Conservation (phyloP, 2,797 vertebrate genomes). For the Phrynocephalus guinanensis region DNA sequence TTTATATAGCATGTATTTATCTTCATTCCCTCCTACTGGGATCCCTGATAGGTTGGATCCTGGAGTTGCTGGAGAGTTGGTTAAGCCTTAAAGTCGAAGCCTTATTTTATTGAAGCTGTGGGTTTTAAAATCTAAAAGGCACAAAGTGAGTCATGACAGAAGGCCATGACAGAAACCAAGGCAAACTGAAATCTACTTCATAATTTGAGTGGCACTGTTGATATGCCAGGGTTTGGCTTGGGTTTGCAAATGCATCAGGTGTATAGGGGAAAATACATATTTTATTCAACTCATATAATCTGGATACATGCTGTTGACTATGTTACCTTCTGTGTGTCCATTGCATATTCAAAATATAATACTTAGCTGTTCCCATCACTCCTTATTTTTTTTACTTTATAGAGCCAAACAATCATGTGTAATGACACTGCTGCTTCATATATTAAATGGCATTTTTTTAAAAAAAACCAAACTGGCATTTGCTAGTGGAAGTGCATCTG, state of each 20-base stretch:
- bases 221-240: neutral
- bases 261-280: neutral
- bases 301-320: neutral
- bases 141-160: neutral
- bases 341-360: neutral
- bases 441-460: neutral
- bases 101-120: neutral
- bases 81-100: neutral
- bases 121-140: neutral
- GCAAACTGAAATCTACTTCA: neutral
- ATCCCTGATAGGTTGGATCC: neutral
- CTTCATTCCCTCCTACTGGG: neutral
- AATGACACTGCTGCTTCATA: neutral
- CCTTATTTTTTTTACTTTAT: neutral
- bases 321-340: neutral
- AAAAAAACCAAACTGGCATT: neutral
- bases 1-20: neutral
- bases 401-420: neutral
- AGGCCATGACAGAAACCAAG: neutral
- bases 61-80: neutral
- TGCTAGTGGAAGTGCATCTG: neutral
- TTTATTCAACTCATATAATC: neutral
- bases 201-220: neutral
- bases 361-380: no score
- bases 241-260: neutral